Evolutionary conservation across 92 coral and sea anemone genomes (phyloP).

Genomic region (Epizoanthus rinbou): DNA sequence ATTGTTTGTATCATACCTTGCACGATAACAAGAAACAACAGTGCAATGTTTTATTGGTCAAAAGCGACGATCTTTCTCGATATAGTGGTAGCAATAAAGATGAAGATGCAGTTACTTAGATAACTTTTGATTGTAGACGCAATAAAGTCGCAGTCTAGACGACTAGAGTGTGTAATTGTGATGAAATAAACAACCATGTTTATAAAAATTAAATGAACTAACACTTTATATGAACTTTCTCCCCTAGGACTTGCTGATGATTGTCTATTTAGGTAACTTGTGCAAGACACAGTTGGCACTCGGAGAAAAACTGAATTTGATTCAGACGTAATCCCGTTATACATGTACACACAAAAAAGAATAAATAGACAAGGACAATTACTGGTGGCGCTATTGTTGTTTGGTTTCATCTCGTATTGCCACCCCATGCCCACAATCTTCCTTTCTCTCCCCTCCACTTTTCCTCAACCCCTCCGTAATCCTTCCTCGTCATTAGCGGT

Average conservation of each 20-base stretch:
- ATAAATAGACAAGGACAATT: constrained; percentile 5
- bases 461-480: no score
- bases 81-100: not conserved
- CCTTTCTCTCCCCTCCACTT: no score
- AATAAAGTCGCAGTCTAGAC: no score
- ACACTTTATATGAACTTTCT: not conserved
- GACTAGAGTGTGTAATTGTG: no score
- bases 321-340: constrained; percentile 22
- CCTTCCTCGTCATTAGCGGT: no score
- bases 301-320: constrained; percentile 84
- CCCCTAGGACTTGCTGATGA: constrained; percentile 93
- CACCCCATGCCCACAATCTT: no score
- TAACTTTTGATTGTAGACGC: no score
- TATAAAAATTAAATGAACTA: not conserved
- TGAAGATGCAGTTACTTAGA: not conserved
- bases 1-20: not conserved
- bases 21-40: not conserved
- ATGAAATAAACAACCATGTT: not conserved
- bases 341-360: not conserved
- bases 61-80: no score
- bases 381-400: not conserved
- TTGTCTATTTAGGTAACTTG: constrained; percentile 86
- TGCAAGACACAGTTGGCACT: constrained; percentile 91
- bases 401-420: not conserved
- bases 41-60: no score